Evolutionary conservation across 2,113 vertebrate genomes (phyloP).

Genomic region (Holacanthus passer): DNA sequence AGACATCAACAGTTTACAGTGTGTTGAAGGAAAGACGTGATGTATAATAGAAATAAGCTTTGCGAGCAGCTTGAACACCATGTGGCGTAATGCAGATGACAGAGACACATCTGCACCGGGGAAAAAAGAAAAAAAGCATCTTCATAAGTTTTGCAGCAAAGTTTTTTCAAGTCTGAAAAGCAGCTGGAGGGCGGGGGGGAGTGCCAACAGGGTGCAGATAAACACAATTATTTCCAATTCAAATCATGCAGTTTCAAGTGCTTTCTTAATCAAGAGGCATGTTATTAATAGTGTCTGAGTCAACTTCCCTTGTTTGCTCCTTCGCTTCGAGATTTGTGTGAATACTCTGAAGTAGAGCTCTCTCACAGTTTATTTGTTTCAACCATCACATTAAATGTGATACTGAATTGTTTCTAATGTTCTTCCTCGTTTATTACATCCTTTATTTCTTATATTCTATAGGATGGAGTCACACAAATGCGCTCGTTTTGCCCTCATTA

Average conservation of each 20-base stretch:
- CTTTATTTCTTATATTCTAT: neutral
- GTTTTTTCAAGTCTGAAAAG: slow-evolving; percentile 18
- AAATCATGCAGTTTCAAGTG: slow-evolving; percentile 6
- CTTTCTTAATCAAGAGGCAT: slow-evolving; percentile 35
- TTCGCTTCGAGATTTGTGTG: neutral
- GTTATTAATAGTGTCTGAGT: slow-evolving; percentile 3
- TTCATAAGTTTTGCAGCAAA: slow-evolving; percentile 29
- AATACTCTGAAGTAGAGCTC: neutral
- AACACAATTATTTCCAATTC: slow-evolving; percentile 52
- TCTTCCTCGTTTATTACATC: neutral
- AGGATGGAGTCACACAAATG: neutral
- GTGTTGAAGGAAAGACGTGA: slow-evolving; percentile 6
- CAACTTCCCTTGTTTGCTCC: slow-evolving; percentile 2
- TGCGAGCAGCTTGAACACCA: slow-evolving; percentile 50
- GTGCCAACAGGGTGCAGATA: slow-evolving; percentile 24
- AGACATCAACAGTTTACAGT: neutral
- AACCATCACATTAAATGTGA: neutral
- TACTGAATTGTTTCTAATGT: neutral
- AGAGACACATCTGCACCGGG: slow-evolving; percentile 52
- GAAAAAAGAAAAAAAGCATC: neutral
- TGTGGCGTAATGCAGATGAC: slow-evolving; percentile 45
- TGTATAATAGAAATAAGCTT: neutral
- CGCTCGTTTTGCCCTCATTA: neutral
- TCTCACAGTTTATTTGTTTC: slow-evolving; percentile 11
- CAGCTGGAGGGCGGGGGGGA: slow-evolving; percentile 5